Conservation (phyloP, 2,797 vertebrate species). For the Iguana delicatissima region DNA sequence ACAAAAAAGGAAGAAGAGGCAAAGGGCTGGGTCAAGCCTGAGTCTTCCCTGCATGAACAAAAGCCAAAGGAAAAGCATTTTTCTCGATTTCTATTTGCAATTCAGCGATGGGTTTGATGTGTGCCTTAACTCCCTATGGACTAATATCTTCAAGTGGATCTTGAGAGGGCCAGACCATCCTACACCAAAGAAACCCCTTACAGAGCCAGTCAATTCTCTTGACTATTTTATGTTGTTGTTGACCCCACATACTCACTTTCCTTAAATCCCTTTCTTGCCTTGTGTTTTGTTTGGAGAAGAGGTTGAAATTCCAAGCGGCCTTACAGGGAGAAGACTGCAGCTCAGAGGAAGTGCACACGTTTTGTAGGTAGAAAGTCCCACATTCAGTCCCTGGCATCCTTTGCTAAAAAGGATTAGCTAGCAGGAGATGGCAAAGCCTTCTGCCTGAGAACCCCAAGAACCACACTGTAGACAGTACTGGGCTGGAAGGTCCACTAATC, state of each 20-base stretch:
- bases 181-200: constrained; percentile 20
- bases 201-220: constrained; percentile 4
- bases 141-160: constrained; percentile 51
- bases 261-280: neutral
- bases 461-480: neutral
- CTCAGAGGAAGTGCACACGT: neutral
- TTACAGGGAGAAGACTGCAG: neutral
- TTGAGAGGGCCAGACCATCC: constrained; percentile 29
- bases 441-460: neutral
- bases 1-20: neutral
- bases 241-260: neutral
- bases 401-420: neutral
- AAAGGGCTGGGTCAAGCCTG: constrained; percentile 63
- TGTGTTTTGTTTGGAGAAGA: neutral
- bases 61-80: constrained; percentile 66
- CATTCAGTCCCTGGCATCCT: neutral
- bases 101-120: constrained; percentile 43
- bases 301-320: neutral
- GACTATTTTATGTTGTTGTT: constrained; percentile 37
- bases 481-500: neutral
- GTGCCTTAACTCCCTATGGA: constrained; percentile 43
- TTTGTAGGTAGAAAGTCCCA: neutral
- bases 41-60: constrained; percentile 58
- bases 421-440: neutral
- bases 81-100: constrained; percentile 62